Conservation (phyloP, 2,113 vertebrate genomes). For the Trichechus manatus region DNA sequence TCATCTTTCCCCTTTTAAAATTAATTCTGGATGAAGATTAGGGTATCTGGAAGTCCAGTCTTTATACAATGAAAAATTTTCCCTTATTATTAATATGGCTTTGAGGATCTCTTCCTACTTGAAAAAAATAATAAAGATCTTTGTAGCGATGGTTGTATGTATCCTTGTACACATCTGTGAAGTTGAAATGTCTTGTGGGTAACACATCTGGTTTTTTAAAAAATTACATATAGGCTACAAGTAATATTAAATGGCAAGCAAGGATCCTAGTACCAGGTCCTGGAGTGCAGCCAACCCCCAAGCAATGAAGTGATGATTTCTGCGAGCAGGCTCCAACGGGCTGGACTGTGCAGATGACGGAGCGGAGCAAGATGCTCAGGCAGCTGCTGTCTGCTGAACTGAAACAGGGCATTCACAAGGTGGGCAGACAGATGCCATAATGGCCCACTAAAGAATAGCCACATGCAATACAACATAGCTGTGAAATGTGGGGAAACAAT, state of each 20-base stretch:
- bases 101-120: neutral
- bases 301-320: constrained; percentile 67
- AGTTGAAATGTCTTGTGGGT: constrained; percentile 56
- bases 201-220: constrained; percentile 26
- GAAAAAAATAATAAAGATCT: neutral
- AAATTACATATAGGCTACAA: constrained; percentile 21
- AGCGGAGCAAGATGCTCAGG: constrained; percentile 64
- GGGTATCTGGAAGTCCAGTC: neutral
- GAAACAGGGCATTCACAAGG: constrained; percentile 74
- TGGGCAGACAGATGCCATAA: constrained; percentile 80
- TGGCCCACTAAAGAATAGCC: constrained; percentile 76
- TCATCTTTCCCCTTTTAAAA: neutral
- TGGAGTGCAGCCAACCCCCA: constrained; percentile 66
- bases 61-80: constrained; percentile 1
- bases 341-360: constrained; percentile 63
- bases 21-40: neutral
- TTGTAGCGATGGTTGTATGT: neutral
- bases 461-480: constrained; percentile 57
- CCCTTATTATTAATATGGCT: constrained; percentile 4
- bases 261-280: constrained; percentile 49
- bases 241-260: constrained; percentile 43
- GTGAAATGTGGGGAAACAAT: constrained; percentile 63
- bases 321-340: constrained; percentile 58
- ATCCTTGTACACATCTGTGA: constrained; percentile 10
- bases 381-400: constrained; percentile 79